Evolutionary conservation across 2,888 invertebrate species (phyloP), one percentile per base, ranked within the genome.

Genomic region (Elgonia sp.): DNA sequence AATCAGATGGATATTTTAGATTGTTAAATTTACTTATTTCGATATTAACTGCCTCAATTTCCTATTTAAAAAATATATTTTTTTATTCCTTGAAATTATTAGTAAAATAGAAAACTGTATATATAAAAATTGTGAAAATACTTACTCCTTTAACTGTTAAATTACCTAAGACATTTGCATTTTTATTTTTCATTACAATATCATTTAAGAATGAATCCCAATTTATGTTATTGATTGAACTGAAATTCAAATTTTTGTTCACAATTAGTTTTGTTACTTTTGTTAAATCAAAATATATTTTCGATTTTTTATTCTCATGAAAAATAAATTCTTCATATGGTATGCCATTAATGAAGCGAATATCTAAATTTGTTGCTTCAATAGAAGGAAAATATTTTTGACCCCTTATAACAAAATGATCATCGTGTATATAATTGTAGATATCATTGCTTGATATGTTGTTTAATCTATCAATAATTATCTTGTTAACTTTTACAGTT

Each of bases 1-100:
- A 96, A 46, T 95, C 95, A 12, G 94, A 93, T 0, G 96, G 96
- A 92, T 96, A 96, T 70, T 91, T 90, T 0, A 96, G 89, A 37
- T 92, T 91, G 90, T 96, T 96, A 10, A 96, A 92, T 50, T 90
- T 91, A 20, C 93, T 90, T 21, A 95, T 91, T 1, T 92, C 85
- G 18, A 95, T 89, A 21, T 92, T 91, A 80, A 94, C 7, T 39
- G 72, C 81, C 53, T 9, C 16, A 10, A 81, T 62, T 72, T 81
- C 62, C 81, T 81, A 50, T 18, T 40, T 46, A n/a, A 62, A 77
- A 53, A 29, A 29, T 29, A 29, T 20, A 50, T 53, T 50, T 8
- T 40, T 1, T 60, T 5, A 57, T 55, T 1, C 6, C 21, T 60
- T 21, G 29, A 29, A 12, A 46, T 46, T 46, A 46, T 46, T 1